Percentiles rank a stretch among this genome's conserved stretches.
Evolutionary conservation across 2,113 vertebrate species (phyloP).

Genomic region (Benthochromis sp.): DNA sequence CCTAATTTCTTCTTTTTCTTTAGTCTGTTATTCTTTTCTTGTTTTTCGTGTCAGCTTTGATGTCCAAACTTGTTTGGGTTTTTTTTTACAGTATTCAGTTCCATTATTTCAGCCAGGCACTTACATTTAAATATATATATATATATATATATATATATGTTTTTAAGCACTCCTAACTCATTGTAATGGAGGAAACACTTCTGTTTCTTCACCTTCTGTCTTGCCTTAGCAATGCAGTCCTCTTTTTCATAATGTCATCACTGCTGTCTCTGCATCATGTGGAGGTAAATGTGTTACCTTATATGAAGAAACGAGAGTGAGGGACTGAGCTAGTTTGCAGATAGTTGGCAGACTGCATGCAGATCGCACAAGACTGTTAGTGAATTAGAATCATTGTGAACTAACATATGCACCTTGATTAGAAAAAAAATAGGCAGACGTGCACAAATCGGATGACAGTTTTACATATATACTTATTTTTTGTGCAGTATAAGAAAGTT

Average conservation of each 20-base stretch:
- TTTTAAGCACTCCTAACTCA: background rate
- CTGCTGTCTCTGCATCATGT: background rate
- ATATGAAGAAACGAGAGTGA: background rate
- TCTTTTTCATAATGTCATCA: background rate
- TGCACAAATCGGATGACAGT: background rate
- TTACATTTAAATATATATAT: rapidly evolving
- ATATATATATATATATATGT: background rate
- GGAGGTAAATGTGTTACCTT: background rate
- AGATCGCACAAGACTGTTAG: background rate
- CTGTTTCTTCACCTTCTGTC: background rate
- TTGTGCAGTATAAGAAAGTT: background rate
- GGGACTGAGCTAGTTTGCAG: background rate
- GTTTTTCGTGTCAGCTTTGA: background rate
- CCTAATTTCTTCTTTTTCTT: background rate
- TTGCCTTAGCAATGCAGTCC: background rate
- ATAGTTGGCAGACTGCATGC: background rate
- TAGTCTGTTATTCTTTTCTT: background rate
- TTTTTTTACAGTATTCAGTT: background rate
- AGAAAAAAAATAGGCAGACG: background rate
- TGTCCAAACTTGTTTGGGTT: background rate
- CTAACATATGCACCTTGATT: background rate
- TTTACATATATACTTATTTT: background rate
- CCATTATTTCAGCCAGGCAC: background rate
- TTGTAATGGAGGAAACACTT: background rate
- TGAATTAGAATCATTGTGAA: background rate